Conservation (phyloP, 2,888 invertebrate genomes). For the Oscheius sp. region DNA sequence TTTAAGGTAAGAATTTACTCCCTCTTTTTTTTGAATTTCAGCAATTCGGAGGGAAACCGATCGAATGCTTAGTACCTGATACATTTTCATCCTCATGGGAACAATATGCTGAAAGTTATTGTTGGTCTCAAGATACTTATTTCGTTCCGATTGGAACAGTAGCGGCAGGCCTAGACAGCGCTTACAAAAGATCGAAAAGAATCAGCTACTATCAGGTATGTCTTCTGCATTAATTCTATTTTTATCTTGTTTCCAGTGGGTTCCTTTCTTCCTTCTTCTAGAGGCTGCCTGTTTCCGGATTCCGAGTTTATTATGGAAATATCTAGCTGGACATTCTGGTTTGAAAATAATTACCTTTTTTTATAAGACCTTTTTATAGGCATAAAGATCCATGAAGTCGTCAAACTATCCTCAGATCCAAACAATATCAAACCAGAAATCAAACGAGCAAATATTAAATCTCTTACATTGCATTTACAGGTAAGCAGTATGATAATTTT, state of each 20-base stretch:
- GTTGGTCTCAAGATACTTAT: constrained; percentile 68
- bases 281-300: constrained; percentile 69
- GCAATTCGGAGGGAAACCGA: constrained; percentile 69
- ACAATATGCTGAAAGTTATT: constrained; percentile 69
- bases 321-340: constrained; percentile 68
- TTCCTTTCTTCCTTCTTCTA: constrained; percentile 69
- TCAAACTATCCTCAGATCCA: constrained; percentile 68
- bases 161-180: constrained; percentile 55
- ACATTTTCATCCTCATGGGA: constrained; percentile 67
- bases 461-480: constrained; percentile 66
- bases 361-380: constrained; percentile 42
- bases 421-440: constrained; percentile 70
- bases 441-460: constrained; percentile 64
- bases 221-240: not conserved
- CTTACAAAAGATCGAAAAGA: constrained; percentile 52
- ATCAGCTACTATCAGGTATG: constrained; percentile 63
- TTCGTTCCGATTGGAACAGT: constrained; percentile 60
- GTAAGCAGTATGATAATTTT: constrained; percentile 29
- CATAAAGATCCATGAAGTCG: constrained; percentile 67
- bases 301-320: constrained; percentile 68
- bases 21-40: constrained; percentile 34
- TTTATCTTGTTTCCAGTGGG: constrained; percentile 51
- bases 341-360: constrained; percentile 10
- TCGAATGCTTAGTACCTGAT: constrained; percentile 68
- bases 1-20: constrained; percentile 56